Conservation (phyloP, 2,113 vertebrate genomes). For the Apeltes quadracus region DNA sequence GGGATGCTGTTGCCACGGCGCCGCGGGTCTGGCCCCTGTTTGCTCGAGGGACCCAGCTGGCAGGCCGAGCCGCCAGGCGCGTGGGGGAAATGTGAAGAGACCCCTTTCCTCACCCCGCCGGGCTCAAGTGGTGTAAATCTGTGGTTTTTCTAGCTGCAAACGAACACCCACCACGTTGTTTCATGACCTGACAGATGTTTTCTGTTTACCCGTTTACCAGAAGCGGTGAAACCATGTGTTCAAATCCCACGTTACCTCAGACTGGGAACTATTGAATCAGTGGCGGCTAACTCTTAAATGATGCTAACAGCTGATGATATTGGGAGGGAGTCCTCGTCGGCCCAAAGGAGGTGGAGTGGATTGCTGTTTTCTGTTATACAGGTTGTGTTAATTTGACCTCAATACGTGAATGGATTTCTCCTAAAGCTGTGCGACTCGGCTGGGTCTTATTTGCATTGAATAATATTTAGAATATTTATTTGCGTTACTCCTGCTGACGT, state of each 20-base stretch:
- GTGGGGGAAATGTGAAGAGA: conserved; percentile 34
- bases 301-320: background rate
- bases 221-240: background rate
- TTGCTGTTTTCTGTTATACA: background rate
- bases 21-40: conserved; percentile 41
- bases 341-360: background rate
- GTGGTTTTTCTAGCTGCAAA: background rate
- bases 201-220: background rate
- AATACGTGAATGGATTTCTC: background rate
- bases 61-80: conserved; percentile 6
- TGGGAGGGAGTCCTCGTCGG: too few relatives aligned
- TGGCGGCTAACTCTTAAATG: background rate
- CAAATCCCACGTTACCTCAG: conserved; percentile 1
- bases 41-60: conserved; percentile 50
- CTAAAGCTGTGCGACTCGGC: background rate
- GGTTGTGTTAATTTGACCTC: background rate
- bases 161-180: background rate
- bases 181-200: conserved; percentile 1
- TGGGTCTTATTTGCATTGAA: conserved; percentile 1
- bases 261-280: background rate
- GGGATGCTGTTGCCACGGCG: conserved; percentile 42
- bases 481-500: conserved; percentile 13
- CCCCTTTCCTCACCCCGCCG: background rate
- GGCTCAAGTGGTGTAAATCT: background rate
- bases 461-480: conserved; percentile 30